Evolutionary conservation across 2,888 invertebrate genomes (phyloP), one percentile per base, ranked within the genome.

Genomic region (Ommatoiulus sabulosus): DNA sequence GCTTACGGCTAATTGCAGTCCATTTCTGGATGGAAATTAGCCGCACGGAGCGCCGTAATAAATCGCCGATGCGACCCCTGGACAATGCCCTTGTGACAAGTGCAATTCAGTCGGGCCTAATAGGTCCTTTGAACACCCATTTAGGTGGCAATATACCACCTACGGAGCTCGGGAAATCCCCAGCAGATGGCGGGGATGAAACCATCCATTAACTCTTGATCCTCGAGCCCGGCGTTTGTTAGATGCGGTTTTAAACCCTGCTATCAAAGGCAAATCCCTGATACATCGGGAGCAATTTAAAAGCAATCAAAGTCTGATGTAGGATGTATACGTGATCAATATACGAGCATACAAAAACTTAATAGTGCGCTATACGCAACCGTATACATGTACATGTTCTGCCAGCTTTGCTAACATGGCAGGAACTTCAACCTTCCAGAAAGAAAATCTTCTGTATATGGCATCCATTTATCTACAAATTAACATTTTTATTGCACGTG

Each of bases 111-210:
- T 24, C 24, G 72, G 72, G 72, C 72, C 72, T 24, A 72, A 72
- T 72, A 8, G 72, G 72, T 72, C 72, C 72, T 72, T 72, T 72
- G 72, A 72, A 72, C 72, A 24, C 24, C 24, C 20, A 72, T 72
- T 72, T 72, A 72, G 72, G 72, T 72, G 72, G 85, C 46, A 46
- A 85, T 44, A 85, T 46, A 46, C 85, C 85, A 85, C 85, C 85
- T 46, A 85, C 85, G 46, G 85, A 85, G 85, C 85, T 44, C 85
- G 17, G 85, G 46, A 44, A 85, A 85, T 85, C 85, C 46, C 85
- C 85, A 85, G 46, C 85, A 85, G 85, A 85, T 85, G 85, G 85
- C 46, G 85, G 46, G 85, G 85, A 85, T 85, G 85, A 85, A 85
- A 85, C 44, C 46, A 85, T 85, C 85, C 44, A 85, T 85, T 85